Conservation (phyloP, 1,140 invertebrate species). For the Tetramorium alpestre region DNA sequence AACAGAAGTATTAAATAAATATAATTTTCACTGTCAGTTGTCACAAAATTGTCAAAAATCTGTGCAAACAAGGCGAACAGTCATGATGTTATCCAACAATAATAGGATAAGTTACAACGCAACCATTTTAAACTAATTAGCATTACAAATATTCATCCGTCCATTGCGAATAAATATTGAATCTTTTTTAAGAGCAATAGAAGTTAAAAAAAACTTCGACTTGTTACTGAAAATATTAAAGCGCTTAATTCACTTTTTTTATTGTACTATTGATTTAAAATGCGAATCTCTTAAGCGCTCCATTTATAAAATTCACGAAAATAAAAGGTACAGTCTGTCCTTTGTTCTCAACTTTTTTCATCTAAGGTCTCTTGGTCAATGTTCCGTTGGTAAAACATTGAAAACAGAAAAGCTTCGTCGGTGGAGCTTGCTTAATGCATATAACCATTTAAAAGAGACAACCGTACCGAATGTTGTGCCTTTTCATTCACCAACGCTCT, state of each 20-base stretch:
- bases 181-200: not conserved
- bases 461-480: not conserved
- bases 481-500: not conserved
- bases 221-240: not conserved
- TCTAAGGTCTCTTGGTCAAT: not conserved
- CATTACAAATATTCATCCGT: not conserved
- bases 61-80: not conserved
- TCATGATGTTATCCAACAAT: not conserved
- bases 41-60: not conserved
- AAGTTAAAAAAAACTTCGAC: not conserved
- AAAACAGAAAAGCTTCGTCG: not conserved
- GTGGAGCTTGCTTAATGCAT: not conserved
- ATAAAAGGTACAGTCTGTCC: not conserved
- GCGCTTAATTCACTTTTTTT: not conserved
- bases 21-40: not conserved
- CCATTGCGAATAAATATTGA: not conserved
- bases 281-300: not conserved
- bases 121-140: not conserved
- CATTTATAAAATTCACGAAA: not conserved
- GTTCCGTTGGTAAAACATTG: not conserved
- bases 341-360: conserved; percentile 10
- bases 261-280: not conserved
- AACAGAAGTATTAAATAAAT: not conserved
- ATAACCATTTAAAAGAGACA: conserved; percentile 6
- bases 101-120: not conserved